Conservation (phyloP, 2,113 vertebrate genomes). For the Alectura lathami region DNA sequence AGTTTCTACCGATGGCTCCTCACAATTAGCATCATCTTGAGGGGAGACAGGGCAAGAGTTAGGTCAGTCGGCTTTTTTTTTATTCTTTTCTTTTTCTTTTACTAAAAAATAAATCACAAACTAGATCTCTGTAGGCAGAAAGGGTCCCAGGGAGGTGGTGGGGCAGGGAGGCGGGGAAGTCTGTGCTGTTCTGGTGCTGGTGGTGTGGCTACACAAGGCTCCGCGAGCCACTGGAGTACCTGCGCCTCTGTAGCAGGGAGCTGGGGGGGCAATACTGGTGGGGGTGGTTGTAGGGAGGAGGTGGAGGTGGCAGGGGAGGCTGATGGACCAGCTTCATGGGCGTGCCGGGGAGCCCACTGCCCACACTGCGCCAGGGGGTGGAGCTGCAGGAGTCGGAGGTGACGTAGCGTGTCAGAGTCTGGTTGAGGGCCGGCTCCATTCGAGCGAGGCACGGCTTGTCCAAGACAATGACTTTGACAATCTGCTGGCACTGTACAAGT, state of each 20-base stretch:
- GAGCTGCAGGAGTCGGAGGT: conserved; percentile 91
- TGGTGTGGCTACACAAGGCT: conserved; percentile 87
- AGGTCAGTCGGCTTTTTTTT: neutral
- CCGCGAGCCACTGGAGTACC: conserved; percentile 93
- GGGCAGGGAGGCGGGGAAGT: conserved; percentile 4
- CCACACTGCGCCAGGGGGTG: conserved; percentile 81
- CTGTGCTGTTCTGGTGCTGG: conserved; percentile 72
- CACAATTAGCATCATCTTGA: conserved; percentile 29
- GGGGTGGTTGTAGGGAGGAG: conserved; percentile 95
- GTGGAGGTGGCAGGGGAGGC: conserved; percentile 92
- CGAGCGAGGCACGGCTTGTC: conserved; percentile 93
- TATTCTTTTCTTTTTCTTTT: conserved; percentile 51
- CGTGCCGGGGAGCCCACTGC: conserved; percentile 77
- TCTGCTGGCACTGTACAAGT: conserved; percentile 98
- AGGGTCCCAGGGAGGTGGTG: neutral
- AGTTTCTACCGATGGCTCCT: conserved; percentile 36
- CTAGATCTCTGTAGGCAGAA: conserved; percentile 74
- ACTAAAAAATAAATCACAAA: conserved; percentile 78
- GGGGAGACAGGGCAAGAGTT: conserved; percentile 22
- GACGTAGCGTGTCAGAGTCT: conserved; percentile 90
- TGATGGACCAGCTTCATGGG: conserved; percentile 84
- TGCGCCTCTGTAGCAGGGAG: conserved; percentile 89
- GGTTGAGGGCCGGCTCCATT: conserved; percentile 94
- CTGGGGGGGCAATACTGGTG: conserved; percentile 95
- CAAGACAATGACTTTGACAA: conserved; percentile 98